A percentile compares a stretch with the other conserved stretches of the same genome.
phyloP scores from a whole-genome alignment of 2,113 vertebrate species.

The Lates calcarifer region DNA sequence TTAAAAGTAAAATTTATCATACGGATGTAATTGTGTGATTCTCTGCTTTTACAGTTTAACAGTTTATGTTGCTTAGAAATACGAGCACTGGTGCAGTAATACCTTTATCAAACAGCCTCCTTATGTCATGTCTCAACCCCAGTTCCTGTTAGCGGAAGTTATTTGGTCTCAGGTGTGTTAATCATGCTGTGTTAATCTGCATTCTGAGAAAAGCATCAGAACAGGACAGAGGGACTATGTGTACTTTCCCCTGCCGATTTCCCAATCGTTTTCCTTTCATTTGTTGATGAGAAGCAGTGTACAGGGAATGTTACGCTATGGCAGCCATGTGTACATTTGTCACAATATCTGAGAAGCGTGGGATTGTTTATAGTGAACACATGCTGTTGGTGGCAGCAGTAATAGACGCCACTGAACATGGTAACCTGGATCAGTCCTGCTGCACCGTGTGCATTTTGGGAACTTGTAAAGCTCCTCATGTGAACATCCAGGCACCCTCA shows the following conservation, averaged over 20 bases:
- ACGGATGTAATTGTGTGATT: neutral
- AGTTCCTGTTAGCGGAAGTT: constrained; percentile 20
- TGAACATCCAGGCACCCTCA: constrained; percentile 29
- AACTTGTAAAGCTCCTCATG: constrained; percentile 55
- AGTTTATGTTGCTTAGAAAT: constrained; percentile 3
- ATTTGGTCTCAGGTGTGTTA: constrained; percentile 34
- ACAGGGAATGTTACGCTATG: neutral
- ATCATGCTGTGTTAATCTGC: constrained; percentile 45
- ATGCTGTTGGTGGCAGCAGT: constrained; percentile 37
- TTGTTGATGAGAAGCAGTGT: neutral
- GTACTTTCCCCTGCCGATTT: neutral
- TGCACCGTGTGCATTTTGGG: constrained; percentile 47
- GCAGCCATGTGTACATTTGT: constrained; percentile 49
- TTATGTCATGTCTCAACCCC: neutral
- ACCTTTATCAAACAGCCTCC: neutral
- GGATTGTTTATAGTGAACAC: constrained; percentile 74
- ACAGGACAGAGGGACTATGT: neutral
- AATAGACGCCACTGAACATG: constrained; percentile 11
- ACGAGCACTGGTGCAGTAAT: neutral
- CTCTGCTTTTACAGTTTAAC: constrained; percentile 1
- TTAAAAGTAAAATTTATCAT: neutral
- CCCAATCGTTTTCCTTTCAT: constrained; percentile 26
- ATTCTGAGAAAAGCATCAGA: constrained; percentile 52
- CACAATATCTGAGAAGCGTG: constrained; percentile 62
- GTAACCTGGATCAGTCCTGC: constrained; percentile 39